Percentiles rank a stretch among this genome's conserved stretches.
These are phyloP conservation scores for Tetramorium simillimum DNA, from an alignment of 1,140 invertebrate genomes.

Conservation along the genomic window DNA sequence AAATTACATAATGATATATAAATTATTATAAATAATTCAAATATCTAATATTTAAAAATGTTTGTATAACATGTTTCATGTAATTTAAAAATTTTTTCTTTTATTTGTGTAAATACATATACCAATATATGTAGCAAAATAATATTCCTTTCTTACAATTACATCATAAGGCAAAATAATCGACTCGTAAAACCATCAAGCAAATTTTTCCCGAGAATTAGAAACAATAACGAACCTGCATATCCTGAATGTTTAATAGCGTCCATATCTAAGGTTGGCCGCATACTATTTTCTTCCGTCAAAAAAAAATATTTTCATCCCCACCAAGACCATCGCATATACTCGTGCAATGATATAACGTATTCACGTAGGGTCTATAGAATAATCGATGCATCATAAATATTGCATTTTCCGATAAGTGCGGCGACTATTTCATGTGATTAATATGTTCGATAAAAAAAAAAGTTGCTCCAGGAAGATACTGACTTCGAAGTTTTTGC, in stretches of 20 bases:
- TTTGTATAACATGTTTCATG: no score
- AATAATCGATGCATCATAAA: conserved; percentile 18
- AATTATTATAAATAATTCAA: no score
- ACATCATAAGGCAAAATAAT: background rate
- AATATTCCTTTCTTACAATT: background rate
- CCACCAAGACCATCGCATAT: background rate
- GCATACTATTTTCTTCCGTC: background rate
- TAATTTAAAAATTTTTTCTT: no score
- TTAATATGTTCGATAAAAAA: background rate
- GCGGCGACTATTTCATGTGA: background rate
- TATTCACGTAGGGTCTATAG: background rate
- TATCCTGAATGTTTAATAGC: background rate
- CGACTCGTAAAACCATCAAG: background rate
- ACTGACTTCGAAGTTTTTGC: conserved; percentile 3
- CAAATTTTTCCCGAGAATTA: background rate
- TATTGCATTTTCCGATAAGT: conserved; percentile 4
- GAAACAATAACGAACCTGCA: conserved; percentile 25
- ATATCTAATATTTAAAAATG: no score
- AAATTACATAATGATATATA: no score
- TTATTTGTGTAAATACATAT: no score
- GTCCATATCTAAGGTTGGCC: background rate
- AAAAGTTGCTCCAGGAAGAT: background rate
- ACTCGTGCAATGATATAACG: background rate
- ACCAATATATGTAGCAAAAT: no score
- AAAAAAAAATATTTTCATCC: conserved; percentile 13